These are phyloP conservation scores for Corvus moneduloides DNA, from an alignment of 2,113 vertebrate species.

Conservation along the genomic window DNA sequence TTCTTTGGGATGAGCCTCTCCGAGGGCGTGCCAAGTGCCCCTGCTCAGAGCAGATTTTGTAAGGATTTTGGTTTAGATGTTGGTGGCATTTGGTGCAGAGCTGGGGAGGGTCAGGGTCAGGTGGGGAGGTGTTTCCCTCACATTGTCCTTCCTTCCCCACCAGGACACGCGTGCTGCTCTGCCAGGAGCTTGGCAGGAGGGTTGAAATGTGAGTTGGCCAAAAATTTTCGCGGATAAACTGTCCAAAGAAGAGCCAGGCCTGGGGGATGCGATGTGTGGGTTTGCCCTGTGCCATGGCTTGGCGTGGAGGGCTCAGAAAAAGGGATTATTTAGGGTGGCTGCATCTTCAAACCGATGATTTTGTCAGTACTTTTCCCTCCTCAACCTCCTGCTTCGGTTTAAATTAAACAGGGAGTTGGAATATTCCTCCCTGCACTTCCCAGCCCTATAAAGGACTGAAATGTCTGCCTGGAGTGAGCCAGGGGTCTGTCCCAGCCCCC, in stretches of 20 bases:
- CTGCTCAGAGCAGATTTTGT: fast-evolving
- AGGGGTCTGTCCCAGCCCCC: background rate
- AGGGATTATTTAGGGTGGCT: background rate
- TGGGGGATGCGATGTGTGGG: fast-evolving
- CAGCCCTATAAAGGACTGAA: background rate
- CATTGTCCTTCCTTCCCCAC: fast-evolving
- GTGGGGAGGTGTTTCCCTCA: fast-evolving
- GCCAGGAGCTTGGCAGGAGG: background rate
- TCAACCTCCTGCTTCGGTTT: background rate
- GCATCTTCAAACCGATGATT: fast-evolving
- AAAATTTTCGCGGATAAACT: background rate
- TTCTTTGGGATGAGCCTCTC: background rate
- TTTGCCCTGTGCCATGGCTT: fast-evolving
- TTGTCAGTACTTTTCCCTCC: background rate
- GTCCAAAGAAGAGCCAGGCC: background rate
- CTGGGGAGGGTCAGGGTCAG: background rate
- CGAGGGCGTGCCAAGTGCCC: background rate
- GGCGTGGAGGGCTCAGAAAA: fast-evolving
- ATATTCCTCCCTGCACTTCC: background rate
- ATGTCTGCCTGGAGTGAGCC: fast-evolving
- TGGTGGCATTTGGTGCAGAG: background rate
- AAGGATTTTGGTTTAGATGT: background rate
- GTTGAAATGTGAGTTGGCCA: background rate
- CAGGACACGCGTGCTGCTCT: fast-evolving
- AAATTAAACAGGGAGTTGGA: background rate